These are phyloP conservation scores for Hippocampus guttulatus DNA, from an alignment of 2,113 vertebrate genomes.

Conservation along the genomic window DNA sequence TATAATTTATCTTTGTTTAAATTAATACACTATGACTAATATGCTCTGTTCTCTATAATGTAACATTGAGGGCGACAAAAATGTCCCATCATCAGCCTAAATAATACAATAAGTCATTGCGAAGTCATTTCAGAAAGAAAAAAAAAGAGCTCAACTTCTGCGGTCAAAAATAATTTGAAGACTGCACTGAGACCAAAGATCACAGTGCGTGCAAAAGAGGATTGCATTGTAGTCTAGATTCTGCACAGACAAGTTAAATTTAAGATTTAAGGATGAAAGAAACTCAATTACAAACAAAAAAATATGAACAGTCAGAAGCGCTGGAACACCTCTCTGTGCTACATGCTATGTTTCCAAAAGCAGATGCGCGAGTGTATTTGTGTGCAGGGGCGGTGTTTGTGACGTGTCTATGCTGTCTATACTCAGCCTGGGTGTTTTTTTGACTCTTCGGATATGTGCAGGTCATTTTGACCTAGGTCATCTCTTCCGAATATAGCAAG, in stretches of 20 bases:
- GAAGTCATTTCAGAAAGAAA: not conserved
- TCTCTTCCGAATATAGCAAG: slow-evolving; percentile 43
- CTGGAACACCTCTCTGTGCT: slow-evolving; percentile 13
- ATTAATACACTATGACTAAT: not conserved
- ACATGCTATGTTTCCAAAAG: slow-evolving; percentile 13
- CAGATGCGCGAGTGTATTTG: slow-evolving; percentile 34
- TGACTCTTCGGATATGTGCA: slow-evolving; percentile 39
- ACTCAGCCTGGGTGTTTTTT: slow-evolving; percentile 38
- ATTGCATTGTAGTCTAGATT: not conserved
- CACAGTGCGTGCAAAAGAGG: not conserved
- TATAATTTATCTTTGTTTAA: not conserved
- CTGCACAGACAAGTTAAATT: not conserved
- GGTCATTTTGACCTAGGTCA: slow-evolving; percentile 64
- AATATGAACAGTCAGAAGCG: slow-evolving; percentile 2
- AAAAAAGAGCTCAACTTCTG: not conserved
- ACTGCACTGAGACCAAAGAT: not conserved
- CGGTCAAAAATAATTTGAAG: not conserved
- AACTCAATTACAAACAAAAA: slow-evolving; percentile 16
- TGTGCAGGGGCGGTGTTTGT: slow-evolving; percentile 14
- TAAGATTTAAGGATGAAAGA: not conserved
- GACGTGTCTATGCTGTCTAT: slow-evolving; percentile 32
- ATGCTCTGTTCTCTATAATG: not conserved
- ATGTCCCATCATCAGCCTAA: not conserved
- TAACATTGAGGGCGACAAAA: not conserved
- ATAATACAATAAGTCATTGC: not conserved